Conservation (phyloP, 2,797 vertebrate genomes). For the Discoglossus pictus region DNA sequence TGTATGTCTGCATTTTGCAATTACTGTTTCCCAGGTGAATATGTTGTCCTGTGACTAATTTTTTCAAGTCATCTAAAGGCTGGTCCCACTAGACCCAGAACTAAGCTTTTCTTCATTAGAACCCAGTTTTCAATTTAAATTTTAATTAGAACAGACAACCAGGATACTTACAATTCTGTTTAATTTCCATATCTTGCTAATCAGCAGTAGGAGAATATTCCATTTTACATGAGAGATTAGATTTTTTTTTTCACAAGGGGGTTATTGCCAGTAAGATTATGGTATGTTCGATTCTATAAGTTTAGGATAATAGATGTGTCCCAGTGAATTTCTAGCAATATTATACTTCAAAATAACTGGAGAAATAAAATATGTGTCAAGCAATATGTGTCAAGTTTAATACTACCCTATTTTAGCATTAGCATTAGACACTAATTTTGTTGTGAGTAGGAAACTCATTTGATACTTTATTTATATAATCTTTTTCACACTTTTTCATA, state of each 20-base stretch:
- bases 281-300: conserved; percentile 26
- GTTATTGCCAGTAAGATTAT: conserved; percentile 52
- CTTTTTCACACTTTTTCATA: too few species aligned
- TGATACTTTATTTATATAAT: too few species aligned
- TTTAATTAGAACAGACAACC: conserved; percentile 76
- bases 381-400: too few species aligned
- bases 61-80: conserved; percentile 59
- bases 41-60: conserved; percentile 53
- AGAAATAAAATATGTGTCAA: too few species aligned
- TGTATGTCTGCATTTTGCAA: too few species aligned
- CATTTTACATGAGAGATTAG: conserved; percentile 55
- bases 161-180: conserved; percentile 59
- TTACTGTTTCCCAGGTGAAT: not conserved
- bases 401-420: too few species aligned
- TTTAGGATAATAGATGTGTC: too few species aligned
- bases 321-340: too few species aligned
- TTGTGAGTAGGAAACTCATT: too few species aligned
- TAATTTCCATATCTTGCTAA: conserved; percentile 58
- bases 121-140: conserved; percentile 73
- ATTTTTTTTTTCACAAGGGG: conserved; percentile 49
- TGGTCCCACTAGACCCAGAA: conserved; percentile 66
- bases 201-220: conserved; percentile 55
- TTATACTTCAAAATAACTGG: too few species aligned
- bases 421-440: too few species aligned
- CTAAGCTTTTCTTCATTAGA: conserved; percentile 77